Percentiles rank a stretch among this genome's conserved stretches.
Conservation (phyloP, 2,113 vertebrate genomes). For the Amphilophus citrinellus region DNA sequence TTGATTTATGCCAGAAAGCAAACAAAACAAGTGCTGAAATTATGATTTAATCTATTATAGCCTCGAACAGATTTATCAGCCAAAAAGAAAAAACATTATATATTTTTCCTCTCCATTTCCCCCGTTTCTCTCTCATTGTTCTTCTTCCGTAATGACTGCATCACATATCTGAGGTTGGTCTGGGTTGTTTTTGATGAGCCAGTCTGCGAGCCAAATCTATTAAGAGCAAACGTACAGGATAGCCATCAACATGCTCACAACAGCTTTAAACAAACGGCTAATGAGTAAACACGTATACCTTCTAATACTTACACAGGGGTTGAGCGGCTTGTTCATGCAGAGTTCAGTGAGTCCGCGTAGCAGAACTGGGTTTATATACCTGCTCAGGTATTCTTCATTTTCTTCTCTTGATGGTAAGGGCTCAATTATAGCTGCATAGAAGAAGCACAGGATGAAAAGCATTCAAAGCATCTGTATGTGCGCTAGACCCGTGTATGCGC, state of each 20-base stretch:
- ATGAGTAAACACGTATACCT: neutral
- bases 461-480: neutral
- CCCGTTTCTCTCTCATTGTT: slow-evolving; percentile 10
- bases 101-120: neutral
- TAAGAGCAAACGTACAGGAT: slow-evolving; percentile 10
- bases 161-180: slow-evolving; percentile 85
- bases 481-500: neutral
- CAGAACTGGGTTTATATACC: slow-evolving; percentile 87
- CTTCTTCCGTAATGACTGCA: slow-evolving; percentile 46
- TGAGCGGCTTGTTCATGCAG: slow-evolving; percentile 90
- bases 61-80: neutral
- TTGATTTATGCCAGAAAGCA: neutral
- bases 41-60: neutral
- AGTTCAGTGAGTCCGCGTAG: slow-evolving; percentile 90
- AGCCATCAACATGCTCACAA: neutral
- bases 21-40: neutral
- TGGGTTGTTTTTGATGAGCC: slow-evolving; percentile 91
- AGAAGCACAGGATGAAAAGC: neutral
- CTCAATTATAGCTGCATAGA: slow-evolving; percentile 84
- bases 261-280: neutral
- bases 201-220: slow-evolving; percentile 94
- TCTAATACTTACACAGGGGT: slow-evolving; percentile 87
- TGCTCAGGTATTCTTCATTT: slow-evolving; percentile 88
- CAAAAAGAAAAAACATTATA: neutral
- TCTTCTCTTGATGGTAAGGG: slow-evolving; percentile 83